phyloP scores from a whole-genome alignment of 2,797 vertebrate species.

The Euphonia xanthogaster region DNA sequence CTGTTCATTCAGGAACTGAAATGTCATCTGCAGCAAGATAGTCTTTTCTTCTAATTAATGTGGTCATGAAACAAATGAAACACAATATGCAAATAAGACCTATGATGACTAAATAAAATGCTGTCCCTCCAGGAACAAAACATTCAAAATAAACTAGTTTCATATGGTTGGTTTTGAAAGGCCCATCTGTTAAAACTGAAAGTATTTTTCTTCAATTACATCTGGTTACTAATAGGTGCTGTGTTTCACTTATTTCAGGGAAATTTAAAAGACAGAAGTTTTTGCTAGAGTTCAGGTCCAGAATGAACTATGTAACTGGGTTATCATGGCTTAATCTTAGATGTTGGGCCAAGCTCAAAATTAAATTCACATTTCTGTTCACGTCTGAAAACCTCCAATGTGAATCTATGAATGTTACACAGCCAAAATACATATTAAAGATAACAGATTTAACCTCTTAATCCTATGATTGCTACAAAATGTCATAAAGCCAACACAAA shows the following conservation, averaged over 20 bases:
- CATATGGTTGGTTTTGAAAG: neutral
- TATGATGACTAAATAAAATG: conserved; percentile 29
- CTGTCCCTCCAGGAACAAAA: conserved; percentile 38
- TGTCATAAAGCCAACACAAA: neutral
- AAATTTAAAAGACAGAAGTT: neutral
- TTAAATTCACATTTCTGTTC: neutral
- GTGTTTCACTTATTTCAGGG: neutral
- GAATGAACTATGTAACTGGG: neutral
- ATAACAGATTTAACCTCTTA: neutral
- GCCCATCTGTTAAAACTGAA: conserved; percentile 38
- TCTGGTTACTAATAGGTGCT: neutral
- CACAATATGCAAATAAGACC: neutral
- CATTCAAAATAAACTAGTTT: conserved; percentile 13
- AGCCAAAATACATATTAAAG: neutral
- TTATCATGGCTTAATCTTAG: neutral
- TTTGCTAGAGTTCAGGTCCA: neutral
- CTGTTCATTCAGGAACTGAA: conserved; percentile 46
- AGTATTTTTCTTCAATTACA: neutral
- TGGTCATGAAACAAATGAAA: conserved; percentile 7
- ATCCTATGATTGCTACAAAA: neutral
- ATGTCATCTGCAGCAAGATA: conserved; percentile 2
- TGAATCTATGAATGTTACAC: neutral
- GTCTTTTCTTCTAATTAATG: conserved; percentile 53
- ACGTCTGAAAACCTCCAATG: neutral
- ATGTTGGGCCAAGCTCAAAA: neutral